Evolutionary conservation across 2,797 vertebrate species (phyloP), one percentile per base, ranked within the genome.

Genomic region (Mergus octosetaceus): DNA sequence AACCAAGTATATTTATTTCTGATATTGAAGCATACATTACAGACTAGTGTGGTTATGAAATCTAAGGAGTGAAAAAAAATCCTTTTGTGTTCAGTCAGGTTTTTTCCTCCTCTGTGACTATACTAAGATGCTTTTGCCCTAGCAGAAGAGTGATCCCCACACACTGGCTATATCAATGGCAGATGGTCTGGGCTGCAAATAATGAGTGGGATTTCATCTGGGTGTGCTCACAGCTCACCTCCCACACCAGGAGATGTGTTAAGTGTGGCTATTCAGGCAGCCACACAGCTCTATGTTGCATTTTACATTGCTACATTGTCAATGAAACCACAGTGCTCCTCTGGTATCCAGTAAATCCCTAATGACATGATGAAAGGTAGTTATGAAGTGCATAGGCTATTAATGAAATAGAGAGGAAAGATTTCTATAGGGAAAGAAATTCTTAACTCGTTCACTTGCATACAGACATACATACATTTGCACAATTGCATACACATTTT

Each of bases 211-310:
- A 68, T 43, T 79, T 73, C 19, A 30, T 21, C 51, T 38, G 28
- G 7, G 7, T 32, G 20, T 38, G 3, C 17, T 87, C 10, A 38
- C 11, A 71, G 28, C 28, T 39, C 20, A 4, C 41, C 12, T 73
- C 16, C 19, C 4, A 0, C 11, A 27, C 22, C 51, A 80, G 10
- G 16, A 76, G 9, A 8, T 11, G 10, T 0, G 47, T 22, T 47
- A 22, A 47, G 47, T 47, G 6, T 22, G 25, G 21, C 24, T 81
- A 36, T 60, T 74, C 64, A 83, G 9, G 13, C 17, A 65, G 9
- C 0, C 2, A 77, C n/a, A 11, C 0, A 4, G 1, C 4, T 85
- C 6, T 64, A 1, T 47, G 1, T 4, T 24, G 25, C 28, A 53
- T 85, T 85, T 80, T 74, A 6, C 5, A 19, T 49, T 30, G 28